These are phyloP conservation scores for Lycodopsis pacificus DNA, from an alignment of 2,797 vertebrate species.

Conservation along the genomic window DNA sequence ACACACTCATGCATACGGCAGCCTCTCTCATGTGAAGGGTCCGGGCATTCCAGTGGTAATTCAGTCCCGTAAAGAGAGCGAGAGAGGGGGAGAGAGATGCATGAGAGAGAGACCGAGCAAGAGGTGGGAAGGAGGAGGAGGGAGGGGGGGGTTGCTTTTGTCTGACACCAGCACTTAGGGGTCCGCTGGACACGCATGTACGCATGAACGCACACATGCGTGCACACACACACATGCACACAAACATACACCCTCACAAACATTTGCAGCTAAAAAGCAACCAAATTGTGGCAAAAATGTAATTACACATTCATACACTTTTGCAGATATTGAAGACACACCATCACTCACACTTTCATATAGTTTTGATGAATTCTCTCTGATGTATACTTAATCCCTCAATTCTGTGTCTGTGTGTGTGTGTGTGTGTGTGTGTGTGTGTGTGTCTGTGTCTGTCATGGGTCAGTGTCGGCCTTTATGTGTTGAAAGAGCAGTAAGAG, in stretches of 20 bases:
- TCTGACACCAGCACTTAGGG: slow-evolving; percentile 82
- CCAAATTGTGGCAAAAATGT: slow-evolving; percentile 33
- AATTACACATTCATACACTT: slow-evolving; percentile 21
- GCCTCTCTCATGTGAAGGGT: slow-evolving; percentile 89
- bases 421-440: slow-evolving; percentile 14
- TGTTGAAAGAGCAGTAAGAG: slow-evolving; percentile 77
- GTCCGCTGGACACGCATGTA: slow-evolving; percentile 71
- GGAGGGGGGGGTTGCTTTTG: slow-evolving; percentile 80
- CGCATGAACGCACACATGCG: slow-evolving; percentile 59
- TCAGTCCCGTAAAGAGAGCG: slow-evolving; percentile 88
- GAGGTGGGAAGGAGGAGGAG: slow-evolving; percentile 51
- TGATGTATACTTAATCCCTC: slow-evolving; percentile 75
- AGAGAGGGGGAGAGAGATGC: slow-evolving; percentile 70
- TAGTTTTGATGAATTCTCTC: slow-evolving; percentile 66
- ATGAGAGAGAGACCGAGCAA: slow-evolving; percentile 78
- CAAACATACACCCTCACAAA: neutral
- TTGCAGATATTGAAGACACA: slow-evolving; percentile 28
- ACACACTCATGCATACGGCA: slow-evolving; percentile 83
- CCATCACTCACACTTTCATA: slow-evolving; percentile 15
- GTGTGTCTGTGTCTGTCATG: slow-evolving; percentile 50
- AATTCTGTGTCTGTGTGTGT: slow-evolving; percentile 22
- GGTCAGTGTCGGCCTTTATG: slow-evolving; percentile 74
- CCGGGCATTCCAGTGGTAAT: slow-evolving; percentile 91
- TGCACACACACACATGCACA: slow-evolving; percentile 1
- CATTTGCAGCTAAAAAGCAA: slow-evolving; percentile 42